A percentile compares a stretch with the other conserved stretches of the same genome.
These are phyloP conservation scores for Mustelus asterias DNA, from an alignment of 2,113 vertebrate species.

Conservation along the genomic window DNA sequence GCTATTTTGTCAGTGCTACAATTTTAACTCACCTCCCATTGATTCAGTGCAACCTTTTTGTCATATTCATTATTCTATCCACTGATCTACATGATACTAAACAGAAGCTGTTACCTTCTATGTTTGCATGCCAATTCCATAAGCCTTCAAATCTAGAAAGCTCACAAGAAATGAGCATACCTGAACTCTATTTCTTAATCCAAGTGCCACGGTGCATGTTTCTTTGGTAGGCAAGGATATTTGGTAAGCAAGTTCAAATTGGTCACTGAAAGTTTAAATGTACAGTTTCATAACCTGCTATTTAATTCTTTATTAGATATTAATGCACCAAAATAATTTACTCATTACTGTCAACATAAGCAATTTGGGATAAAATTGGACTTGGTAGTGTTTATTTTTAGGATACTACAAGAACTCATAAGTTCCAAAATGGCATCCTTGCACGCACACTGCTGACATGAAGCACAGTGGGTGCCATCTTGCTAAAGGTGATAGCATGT, in stretches of 20 bases:
- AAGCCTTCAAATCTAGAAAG: not conserved
- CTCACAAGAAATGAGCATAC: not conserved
- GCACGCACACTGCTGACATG: too few relatives aligned
- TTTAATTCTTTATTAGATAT: not conserved
- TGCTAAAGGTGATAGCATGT: too few relatives aligned
- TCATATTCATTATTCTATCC: not conserved
- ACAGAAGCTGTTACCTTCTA: not conserved
- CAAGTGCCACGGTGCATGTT: not conserved
- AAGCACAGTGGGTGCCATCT: too few relatives aligned
- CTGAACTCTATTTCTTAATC: not conserved
- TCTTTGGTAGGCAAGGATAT: not conserved
- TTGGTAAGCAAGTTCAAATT: not conserved
- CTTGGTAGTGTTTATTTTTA: too few relatives aligned
- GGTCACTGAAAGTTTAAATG: not conserved
- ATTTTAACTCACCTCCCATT: not conserved
- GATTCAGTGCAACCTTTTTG: not conserved
- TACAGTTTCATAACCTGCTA: too few relatives aligned
- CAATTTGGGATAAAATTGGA: not conserved
- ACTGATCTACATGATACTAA: not conserved
- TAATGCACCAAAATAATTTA: not conserved
- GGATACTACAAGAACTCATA: too few relatives aligned
- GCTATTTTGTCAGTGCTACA: not conserved
- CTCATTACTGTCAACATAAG: not conserved
- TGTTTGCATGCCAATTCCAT: not conserved
- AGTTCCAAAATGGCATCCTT: too few relatives aligned